Conservation (phyloP, 2,113 vertebrate species). For the Proterorhinus semilunaris region DNA sequence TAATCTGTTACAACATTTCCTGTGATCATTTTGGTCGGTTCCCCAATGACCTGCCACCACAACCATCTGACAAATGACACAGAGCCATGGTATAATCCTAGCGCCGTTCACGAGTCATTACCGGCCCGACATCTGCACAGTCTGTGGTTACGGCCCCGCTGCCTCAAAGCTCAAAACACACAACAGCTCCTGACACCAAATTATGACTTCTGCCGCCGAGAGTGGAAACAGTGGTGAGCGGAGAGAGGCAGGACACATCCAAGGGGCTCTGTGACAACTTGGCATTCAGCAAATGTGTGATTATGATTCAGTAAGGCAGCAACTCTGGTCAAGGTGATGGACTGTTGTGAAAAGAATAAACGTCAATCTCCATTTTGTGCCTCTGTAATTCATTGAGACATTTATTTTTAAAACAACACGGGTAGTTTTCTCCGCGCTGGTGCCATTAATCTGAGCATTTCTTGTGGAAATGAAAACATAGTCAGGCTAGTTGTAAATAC, state of each 20-base stretch:
- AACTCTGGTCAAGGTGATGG: constrained; percentile 24
- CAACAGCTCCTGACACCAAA: constrained; percentile 50
- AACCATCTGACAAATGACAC: constrained; percentile 48
- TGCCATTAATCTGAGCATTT: neutral
- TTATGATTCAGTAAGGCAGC: constrained; percentile 17
- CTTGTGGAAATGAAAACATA: neutral
- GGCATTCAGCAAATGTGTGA: constrained; percentile 15
- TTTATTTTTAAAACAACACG: neutral
- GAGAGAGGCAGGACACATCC: constrained; percentile 27
- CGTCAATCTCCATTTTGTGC: neutral
- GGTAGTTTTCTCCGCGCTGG: neutral
- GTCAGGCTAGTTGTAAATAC: constrained; percentile 1
- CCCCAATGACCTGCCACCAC: constrained; percentile 40
- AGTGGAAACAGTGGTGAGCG: constrained; percentile 15
- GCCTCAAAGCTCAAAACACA: constrained; percentile 47
- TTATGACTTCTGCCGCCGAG: constrained; percentile 36
- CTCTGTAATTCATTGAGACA: neutral
- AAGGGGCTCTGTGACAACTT: constrained; percentile 9
- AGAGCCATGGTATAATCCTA: constrained; percentile 36
- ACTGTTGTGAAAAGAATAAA: constrained; percentile 17
- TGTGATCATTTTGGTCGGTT: constrained; percentile 43
- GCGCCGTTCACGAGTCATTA: constrained; percentile 49
- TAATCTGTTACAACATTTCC: constrained; percentile 34
- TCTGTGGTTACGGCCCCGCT: constrained; percentile 54
- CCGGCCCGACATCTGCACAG: constrained; percentile 38